These are phyloP conservation scores for Jordanella pulchra DNA, from an alignment of 2,797 vertebrate species.

Conservation along the genomic window DNA sequence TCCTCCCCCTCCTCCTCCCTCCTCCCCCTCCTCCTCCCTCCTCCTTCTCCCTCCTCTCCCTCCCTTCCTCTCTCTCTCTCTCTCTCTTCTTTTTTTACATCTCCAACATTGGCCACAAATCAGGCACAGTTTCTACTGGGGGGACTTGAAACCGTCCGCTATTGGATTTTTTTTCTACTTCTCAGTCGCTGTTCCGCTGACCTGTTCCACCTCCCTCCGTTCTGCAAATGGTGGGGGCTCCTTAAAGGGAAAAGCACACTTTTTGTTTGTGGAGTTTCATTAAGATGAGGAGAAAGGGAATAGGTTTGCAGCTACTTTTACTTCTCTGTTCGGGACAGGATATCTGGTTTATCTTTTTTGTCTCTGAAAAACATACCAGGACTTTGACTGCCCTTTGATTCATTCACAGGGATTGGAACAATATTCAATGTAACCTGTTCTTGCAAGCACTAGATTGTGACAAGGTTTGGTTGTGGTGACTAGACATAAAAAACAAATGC, in stretches of 20 bases:
- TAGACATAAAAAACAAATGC: too few species aligned
- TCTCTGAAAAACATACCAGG: constrained; percentile 10
- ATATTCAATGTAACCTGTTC: neutral
- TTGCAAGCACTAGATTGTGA: neutral
- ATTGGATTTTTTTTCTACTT: constrained; percentile 78
- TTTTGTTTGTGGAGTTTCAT: constrained; percentile 76
- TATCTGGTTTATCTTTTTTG: neutral
- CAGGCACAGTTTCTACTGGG: constrained; percentile 90
- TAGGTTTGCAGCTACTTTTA: constrained; percentile 41
- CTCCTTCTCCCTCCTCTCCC: constrained; percentile 15
- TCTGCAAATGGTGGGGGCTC: constrained; percentile 77
- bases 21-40: constrained; percentile 8
- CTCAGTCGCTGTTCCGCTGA: constrained; percentile 87
- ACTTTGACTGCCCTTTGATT: constrained; percentile 20
- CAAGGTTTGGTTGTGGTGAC: neutral
- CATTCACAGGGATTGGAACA: constrained; percentile 1
- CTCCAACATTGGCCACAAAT: constrained; percentile 89
- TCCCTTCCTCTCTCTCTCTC: constrained; percentile 3
- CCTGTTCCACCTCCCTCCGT: constrained; percentile 76
- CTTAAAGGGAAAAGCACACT: constrained; percentile 83
- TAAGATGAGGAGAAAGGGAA: constrained; percentile 53
- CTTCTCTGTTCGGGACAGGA: constrained; percentile 26
- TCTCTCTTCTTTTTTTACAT: constrained; percentile 81
- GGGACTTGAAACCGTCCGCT: constrained; percentile 89
- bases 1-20: constrained; percentile 33